A percentile compares a stretch with the other conserved stretches of the same genome.
phyloP scores from a whole-genome alignment of 2,888 invertebrate species.

The Yponomeuta plumbellus region DNA sequence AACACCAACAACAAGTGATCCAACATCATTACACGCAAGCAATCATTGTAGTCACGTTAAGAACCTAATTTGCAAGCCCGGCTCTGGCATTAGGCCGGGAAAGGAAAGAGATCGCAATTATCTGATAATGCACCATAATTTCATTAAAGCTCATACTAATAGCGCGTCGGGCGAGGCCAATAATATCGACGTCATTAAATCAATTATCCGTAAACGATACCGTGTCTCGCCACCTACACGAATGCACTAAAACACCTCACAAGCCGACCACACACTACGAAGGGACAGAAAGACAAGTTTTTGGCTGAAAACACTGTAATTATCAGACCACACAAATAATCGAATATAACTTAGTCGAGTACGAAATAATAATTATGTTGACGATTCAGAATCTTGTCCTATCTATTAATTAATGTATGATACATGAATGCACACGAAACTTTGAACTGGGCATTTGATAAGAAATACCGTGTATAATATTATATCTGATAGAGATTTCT shows the following conservation, averaged over 20 bases:
- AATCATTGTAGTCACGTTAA: background rate
- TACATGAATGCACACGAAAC: no score
- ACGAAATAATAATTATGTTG: no score
- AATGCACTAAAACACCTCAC: background rate
- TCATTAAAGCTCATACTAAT: background rate
- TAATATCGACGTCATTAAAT: background rate
- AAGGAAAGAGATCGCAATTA: conserved; percentile 3
- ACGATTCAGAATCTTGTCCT: no score
- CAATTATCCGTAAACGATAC: conserved; percentile 3
- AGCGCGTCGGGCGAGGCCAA: background rate
- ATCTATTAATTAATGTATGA: no score
- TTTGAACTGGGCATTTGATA: no score
- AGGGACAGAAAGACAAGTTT: background rate
- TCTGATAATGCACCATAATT: background rate
- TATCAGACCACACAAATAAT: no score
- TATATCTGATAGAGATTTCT: no score
- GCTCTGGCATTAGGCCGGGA: background rate
- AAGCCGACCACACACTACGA: background rate
- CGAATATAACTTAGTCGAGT: no score
- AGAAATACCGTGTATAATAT: no score
- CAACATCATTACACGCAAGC: background rate
- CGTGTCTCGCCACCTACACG: background rate
- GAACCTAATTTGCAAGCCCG: background rate
- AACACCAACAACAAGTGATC: background rate
- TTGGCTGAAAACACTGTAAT: background rate